Base-by-base conservation (phyloP, 2,113 vertebrate genomes). In the Acanthisitta chloris region DNA sequence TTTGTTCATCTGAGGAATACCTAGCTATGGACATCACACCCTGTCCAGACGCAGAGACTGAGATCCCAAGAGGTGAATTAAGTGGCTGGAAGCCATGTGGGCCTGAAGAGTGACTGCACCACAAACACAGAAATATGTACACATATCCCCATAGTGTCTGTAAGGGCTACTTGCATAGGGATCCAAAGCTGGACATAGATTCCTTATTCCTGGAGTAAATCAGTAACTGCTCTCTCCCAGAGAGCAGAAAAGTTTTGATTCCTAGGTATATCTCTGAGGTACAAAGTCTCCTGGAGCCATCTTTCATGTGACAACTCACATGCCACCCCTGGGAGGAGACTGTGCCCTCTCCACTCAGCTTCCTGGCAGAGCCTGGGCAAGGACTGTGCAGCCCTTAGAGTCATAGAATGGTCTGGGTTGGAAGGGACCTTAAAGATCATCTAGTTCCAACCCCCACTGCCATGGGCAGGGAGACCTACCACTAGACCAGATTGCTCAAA, bases 281-380 rank as follows among this genome's bases (percentile, higher is more conserved):
- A 67, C 10, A 23, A 54, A 40, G 18, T 38, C 42, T 88, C 19
- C 36, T 29, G 62, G 58, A 77, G 54, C 17, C 38, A 29, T 8
- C 64, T 46, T 74, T 31, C 6, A 1, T 26, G 26, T 34, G 51
- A n/a, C 55, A 74, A 34, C 31, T 81, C 3, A 1, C 33, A 12
- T 45, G n/a, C 46, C 20, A 20, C 24, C 33, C 18, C 12, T 2
- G 1, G 25, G 26, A 91, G n/a, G 6, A 65, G 13, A 58, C 70
- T 1, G 0, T 6, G 5, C 26, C 3, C 4, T 29, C 24, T 34
- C 57, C 48, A 11, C 17, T 26, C n/a, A 4, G 5, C 59, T 66
- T 69, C 69, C 20, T 33, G n/a, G 54, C 0, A 0, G 54, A 73
- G 28, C 57, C 34, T 1, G 3, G n/a, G 20, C 58, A 43, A 57